Conservation (phyloP, 2,797 vertebrate genomes). For the Malurus splendens region DNA sequence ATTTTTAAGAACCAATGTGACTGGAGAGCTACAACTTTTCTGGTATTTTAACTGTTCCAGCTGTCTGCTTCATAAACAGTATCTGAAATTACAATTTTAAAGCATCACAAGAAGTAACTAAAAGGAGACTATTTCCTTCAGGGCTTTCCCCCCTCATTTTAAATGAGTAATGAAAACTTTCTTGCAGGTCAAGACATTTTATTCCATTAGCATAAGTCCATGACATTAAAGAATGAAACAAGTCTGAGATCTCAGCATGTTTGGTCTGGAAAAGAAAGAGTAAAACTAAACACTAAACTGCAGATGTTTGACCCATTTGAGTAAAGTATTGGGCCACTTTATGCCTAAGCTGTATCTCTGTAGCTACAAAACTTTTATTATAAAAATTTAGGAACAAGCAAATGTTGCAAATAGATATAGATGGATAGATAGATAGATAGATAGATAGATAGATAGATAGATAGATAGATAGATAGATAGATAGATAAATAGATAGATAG, state of each 20-base stretch:
- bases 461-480: background rate
- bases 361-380: background rate
- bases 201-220: background rate
- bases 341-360: background rate
- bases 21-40: background rate
- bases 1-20: background rate
- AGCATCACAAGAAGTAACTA: background rate
- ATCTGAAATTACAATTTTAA: background rate
- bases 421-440: too few relatives aligned
- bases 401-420: background rate
- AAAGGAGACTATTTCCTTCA: background rate
- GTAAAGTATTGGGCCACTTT: background rate
- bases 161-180: background rate
- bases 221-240: background rate
- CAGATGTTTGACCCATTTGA: background rate
- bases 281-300: background rate
- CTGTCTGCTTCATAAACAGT: background rate
- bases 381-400: background rate
- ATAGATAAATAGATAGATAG: background rate
- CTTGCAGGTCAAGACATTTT: background rate
- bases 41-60: background rate
- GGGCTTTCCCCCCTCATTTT: accelerated
- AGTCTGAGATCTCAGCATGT: background rate
- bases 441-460: too few relatives aligned
- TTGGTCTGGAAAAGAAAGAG: background rate